These are phyloP conservation scores for Eonycteris spelaea DNA, from an alignment of 2,113 vertebrate genomes.

Conservation along the genomic window DNA sequence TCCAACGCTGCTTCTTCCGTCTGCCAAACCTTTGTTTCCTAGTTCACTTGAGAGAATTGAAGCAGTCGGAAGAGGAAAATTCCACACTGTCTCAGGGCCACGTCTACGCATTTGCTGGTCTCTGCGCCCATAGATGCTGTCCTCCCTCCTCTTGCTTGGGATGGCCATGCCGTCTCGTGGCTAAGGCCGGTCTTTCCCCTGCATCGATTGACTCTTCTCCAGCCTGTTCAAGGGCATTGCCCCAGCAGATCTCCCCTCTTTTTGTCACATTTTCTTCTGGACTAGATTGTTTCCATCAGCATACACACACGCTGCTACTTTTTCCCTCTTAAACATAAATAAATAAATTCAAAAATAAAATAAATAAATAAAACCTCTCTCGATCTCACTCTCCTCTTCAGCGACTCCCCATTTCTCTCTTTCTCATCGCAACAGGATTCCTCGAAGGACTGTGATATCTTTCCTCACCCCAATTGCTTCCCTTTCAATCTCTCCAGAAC, in stretches of 20 bases:
- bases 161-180: not conserved
- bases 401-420: not conserved
- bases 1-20: not conserved
- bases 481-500: not conserved
- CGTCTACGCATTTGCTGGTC: fast-evolving
- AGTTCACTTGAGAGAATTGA: not conserved
- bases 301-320: not conserved
- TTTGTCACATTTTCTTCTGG: not conserved
- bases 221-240: no score
- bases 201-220: not conserved
- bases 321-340: not conserved
- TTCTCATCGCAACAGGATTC: not conserved
- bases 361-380: no score
- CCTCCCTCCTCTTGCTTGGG: not conserved
- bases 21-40: not conserved
- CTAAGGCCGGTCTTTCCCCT: not conserved
- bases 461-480: not conserved
- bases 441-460: not conserved
- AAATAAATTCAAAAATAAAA: no score
- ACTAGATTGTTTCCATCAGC: not conserved
- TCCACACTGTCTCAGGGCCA: no score
- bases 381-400: not conserved
- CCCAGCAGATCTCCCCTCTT: not conserved
- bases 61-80: not conserved
- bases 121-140: not conserved